Evolutionary conservation across 2,797 vertebrate species (phyloP).

Genomic region (Amblyopsis hoosieri): DNA sequence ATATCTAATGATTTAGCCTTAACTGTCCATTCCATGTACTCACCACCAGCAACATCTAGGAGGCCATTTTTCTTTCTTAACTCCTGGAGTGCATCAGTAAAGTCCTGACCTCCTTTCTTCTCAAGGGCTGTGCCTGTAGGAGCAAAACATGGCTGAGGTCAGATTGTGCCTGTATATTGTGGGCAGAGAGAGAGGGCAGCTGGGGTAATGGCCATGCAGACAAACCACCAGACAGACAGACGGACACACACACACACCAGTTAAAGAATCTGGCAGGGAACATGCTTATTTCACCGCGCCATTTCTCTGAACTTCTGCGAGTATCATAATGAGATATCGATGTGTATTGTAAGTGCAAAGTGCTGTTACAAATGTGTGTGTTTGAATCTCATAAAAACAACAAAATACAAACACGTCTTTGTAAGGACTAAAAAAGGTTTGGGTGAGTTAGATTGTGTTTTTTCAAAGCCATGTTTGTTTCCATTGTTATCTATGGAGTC

Average conservation of each 20-base stretch:
- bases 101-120: constrained; percentile 96
- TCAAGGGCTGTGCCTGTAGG: constrained; percentile 90
- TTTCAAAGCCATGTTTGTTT: too few species aligned
- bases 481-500: too few species aligned
- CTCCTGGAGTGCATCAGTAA: constrained; percentile 89
- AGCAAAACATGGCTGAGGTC: constrained; percentile 13
- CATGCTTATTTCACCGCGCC: constrained; percentile 25
- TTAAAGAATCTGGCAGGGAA: constrained; percentile 22
- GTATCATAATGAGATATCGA: not conserved
- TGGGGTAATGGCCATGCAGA: constrained; percentile 37
- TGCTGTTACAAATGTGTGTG: too few species aligned
- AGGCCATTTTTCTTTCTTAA: constrained; percentile 95
- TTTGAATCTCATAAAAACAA: too few species aligned
- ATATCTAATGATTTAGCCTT: too few species aligned
- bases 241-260: constrained; percentile 12
- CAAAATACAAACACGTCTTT: too few species aligned
- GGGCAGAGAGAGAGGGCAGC: constrained; percentile 10
- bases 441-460: too few species aligned
- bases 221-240: constrained; percentile 13
- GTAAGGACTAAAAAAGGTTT: too few species aligned
- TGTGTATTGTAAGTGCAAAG: not conserved
- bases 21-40: constrained; percentile 19
- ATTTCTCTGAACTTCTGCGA: constrained; percentile 31
- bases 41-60: constrained; percentile 95
- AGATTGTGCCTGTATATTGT: constrained; percentile 6